These are phyloP conservation scores for Bhutanitis thaidina DNA, from an alignment of 2,888 invertebrate genomes.

Conservation along the genomic window DNA sequence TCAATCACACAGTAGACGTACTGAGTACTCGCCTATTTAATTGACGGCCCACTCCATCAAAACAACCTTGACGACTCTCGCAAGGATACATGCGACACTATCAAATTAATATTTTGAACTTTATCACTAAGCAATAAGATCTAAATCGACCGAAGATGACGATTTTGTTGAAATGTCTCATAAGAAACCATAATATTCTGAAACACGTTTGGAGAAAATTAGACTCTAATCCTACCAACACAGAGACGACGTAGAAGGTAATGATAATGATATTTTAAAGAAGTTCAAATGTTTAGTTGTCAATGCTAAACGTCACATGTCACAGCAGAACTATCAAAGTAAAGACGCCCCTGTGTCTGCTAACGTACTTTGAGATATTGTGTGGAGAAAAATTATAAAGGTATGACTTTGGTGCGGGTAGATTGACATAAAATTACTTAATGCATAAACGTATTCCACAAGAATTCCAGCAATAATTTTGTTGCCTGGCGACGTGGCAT, in stretches of 20 bases:
- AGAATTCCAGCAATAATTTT: too few relatives aligned
- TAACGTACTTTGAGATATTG: slow-evolving; percentile 37
- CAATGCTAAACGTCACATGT: slow-evolving; percentile 60
- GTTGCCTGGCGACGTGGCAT: too few relatives aligned
- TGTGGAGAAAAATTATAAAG: slow-evolving; percentile 35
- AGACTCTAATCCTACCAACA: slow-evolving; percentile 27
- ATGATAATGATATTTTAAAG: slow-evolving; percentile 21
- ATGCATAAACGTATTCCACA: too few relatives aligned
- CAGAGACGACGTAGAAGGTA: slow-evolving; percentile 17
- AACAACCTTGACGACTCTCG: slow-evolving; percentile 55
- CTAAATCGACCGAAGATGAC: slow-evolving; percentile 31
- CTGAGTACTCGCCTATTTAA: slow-evolving; percentile 67
- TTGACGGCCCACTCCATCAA: slow-evolving; percentile 76
- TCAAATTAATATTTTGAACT: slow-evolving; percentile 37
- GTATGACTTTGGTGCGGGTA: slow-evolving; percentile 12
- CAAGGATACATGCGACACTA: slow-evolving; percentile 31
- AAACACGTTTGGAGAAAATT: slow-evolving; percentile 26
- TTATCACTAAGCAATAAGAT: slow-evolving; percentile 34
- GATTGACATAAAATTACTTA: background rate
- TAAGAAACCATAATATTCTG: slow-evolving; percentile 33
- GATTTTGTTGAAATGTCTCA: slow-evolving; percentile 42
- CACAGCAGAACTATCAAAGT: slow-evolving; percentile 51
- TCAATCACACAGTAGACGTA: slow-evolving; percentile 65
- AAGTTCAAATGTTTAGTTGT: slow-evolving; percentile 46
- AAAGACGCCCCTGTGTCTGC: slow-evolving; percentile 50